Conservation (phyloP, 2,797 vertebrate genomes). For the Percopsis omiscomaycus region DNA sequence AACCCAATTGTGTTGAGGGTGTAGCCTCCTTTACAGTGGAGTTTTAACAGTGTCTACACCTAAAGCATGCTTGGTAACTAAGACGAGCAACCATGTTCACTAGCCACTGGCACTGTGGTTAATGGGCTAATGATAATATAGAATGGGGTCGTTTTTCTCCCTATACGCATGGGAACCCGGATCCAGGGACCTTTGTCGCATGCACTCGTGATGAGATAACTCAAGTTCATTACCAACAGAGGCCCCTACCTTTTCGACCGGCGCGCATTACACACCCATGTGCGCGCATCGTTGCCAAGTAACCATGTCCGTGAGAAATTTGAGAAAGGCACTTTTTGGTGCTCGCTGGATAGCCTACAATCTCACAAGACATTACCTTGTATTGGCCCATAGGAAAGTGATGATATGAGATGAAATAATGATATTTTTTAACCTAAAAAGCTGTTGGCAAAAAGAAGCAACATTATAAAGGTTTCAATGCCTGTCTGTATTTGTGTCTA, state of each 20-base stretch:
- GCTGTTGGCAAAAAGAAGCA: too few species aligned
- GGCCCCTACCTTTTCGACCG: slow-evolving; percentile 11
- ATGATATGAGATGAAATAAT: too few species aligned
- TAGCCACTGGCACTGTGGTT: slow-evolving; percentile 38
- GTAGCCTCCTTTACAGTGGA: not conserved
- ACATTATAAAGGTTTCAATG: too few species aligned
- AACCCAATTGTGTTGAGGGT: slow-evolving; percentile 26
- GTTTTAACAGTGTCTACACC: not conserved
- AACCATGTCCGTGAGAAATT: not conserved
- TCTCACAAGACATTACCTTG: too few species aligned
- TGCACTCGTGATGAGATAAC: slow-evolving; percentile 69
- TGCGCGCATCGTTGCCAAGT: slow-evolving; percentile 33
- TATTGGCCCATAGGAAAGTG: too few species aligned
- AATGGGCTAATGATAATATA: slow-evolving; percentile 57
- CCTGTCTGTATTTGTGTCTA: slow-evolving; percentile 4
- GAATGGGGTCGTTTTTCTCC: slow-evolving; percentile 57
- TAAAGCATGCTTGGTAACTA: slow-evolving; percentile 48
- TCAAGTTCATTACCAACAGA: slow-evolving; percentile 75
- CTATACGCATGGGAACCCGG: slow-evolving; percentile 69
- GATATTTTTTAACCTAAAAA: too few species aligned
- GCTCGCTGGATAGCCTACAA: too few species aligned
- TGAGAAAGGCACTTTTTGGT: not conserved
- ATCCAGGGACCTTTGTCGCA: slow-evolving; percentile 61
- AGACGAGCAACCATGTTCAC: slow-evolving; percentile 31
- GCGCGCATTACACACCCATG: not conserved